Base-by-base conservation (phyloP, 1,140 invertebrate species). In the Drosophila sp. region DNA sequence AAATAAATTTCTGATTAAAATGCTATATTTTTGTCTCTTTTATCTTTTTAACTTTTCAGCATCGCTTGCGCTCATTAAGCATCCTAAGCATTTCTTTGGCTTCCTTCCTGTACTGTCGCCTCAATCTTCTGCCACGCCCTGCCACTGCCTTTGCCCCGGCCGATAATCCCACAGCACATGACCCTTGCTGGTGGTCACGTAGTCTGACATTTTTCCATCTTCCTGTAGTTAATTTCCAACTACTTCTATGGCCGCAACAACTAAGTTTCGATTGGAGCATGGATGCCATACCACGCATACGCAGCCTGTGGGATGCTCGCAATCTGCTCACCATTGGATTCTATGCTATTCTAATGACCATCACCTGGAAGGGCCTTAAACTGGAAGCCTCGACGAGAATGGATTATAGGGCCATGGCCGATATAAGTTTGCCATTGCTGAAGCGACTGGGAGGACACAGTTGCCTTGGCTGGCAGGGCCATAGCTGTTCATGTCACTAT, bases 211-310 rank as follows among this genome's bases (percentile, higher is more conserved):
- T 98, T 91, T 92, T 95, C 67, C 98, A 97, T 91, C 94, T 98
- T 54, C 97, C 97, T 0, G 95, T 96, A 8, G 96, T 97, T 76
- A 98, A 98, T 92, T 95, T 96, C 66, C 94, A 94, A 83, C 94
- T 98, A 77, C 93, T 98, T 8, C 83, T 98, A 0, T 97, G 94
- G 86, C 97, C 97, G 1, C 94, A 94, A 72, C 94, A 95, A 47
- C 93, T 98, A 27, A 97, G 97, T 91, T 98, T 98, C 92, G 98
- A 98, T 90, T 98, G 98, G 98, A 97, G 97, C 1, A 98, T 98
- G 97, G 97, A 97, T 75, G 95, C 97, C 1, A 95, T 98, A 72
- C 96, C 97, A 1, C 93, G 96, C 60, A 94, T 98, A 70, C 94
- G 93, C 1, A 94, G 94, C 5, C 64, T 97, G 1, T 93, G 93